phyloP scores from a whole-genome alignment of 2,888 invertebrate species.

The Xanthorhoe spadicearia region DNA sequence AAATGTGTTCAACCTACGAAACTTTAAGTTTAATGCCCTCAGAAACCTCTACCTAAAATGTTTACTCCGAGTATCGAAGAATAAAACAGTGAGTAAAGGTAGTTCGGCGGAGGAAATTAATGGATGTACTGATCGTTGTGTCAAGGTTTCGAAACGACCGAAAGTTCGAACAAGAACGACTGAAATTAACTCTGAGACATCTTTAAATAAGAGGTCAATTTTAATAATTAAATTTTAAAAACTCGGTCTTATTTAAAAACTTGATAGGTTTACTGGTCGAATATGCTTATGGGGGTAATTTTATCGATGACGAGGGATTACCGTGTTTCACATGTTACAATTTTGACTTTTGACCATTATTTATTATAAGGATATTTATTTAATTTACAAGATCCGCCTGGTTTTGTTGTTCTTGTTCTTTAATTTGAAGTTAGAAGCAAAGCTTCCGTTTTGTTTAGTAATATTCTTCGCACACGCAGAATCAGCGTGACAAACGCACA shows the following conservation, averaged over 20 bases:
- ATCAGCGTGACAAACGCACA: constrained; percentile 22
- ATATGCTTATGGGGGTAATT: no score
- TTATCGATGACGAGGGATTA: no score
- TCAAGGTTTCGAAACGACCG: constrained; percentile 30
- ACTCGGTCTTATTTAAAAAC: no score
- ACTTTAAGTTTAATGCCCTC: no score
- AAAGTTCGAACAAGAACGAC: constrained; percentile 21
- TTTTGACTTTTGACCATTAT: no score
- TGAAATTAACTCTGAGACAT: constrained; percentile 1
- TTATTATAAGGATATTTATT: no score
- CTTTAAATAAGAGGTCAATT: constrained; percentile 1
- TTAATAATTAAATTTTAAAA: neutral
- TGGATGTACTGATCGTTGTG: constrained; percentile 31
- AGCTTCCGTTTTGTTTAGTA: neutral
- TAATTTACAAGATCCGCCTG: no score
- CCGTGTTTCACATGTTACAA: no score
- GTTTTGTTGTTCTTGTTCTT: neutral
- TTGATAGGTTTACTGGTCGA: no score
- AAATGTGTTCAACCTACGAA: no score
- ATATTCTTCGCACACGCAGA: neutral
- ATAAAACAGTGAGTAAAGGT: constrained; percentile 10
- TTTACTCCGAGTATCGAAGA: constrained; percentile 4
- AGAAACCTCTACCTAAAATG: neutral
- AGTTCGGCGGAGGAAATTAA: constrained; percentile 21
- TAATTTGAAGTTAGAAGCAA: neutral